phyloP scores from a whole-genome alignment of 2,888 invertebrate genomes.

The Dryadula phaetusa region DNA sequence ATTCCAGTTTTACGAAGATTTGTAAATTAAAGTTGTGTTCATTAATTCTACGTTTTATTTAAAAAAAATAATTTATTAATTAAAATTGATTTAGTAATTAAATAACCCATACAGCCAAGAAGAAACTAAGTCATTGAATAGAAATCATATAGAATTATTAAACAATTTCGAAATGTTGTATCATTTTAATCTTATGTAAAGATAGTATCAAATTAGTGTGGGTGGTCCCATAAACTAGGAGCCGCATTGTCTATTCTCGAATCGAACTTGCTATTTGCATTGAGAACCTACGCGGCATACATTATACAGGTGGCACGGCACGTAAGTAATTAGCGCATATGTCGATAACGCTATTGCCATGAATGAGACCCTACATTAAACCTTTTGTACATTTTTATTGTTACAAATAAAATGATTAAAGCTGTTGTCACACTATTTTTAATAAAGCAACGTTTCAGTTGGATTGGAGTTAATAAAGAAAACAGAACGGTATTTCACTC shows the following conservation, averaged over 20 bases:
- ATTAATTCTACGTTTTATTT: not conserved
- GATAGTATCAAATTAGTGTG: slow-evolving; percentile 64
- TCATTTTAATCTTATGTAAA: slow-evolving; percentile 42
- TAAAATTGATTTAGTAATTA: not conserved
- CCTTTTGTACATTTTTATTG: slow-evolving; percentile 52
- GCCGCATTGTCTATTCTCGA: slow-evolving; percentile 81
- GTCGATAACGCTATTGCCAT: slow-evolving; percentile 75
- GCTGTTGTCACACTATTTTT: slow-evolving; percentile 44
- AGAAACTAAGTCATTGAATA: not conserved
- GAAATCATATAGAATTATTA: slow-evolving; percentile 20
- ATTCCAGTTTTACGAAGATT: slow-evolving; percentile 50
- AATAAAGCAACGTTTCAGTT: slow-evolving; percentile 43
- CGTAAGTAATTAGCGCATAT: slow-evolving; percentile 76
- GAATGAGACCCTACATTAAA: slow-evolving; percentile 69
- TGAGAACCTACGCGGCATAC: slow-evolving; percentile 77
- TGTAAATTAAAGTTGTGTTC: slow-evolving; percentile 37
- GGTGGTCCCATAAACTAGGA: slow-evolving; percentile 80
- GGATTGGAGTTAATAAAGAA: slow-evolving; percentile 51
- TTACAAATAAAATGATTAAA: slow-evolving; percentile 38
- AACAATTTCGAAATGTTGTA: slow-evolving; percentile 24
- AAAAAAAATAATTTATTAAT: not conserved
- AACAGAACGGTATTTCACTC: slow-evolving; percentile 56
- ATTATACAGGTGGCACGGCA: slow-evolving; percentile 71
- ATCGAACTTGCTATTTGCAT: slow-evolving; percentile 83
- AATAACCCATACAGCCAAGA: not conserved